These are phyloP conservation scores for Psophia crepitans DNA, from an alignment of 2,113 vertebrate genomes.

Conservation along the genomic window DNA sequence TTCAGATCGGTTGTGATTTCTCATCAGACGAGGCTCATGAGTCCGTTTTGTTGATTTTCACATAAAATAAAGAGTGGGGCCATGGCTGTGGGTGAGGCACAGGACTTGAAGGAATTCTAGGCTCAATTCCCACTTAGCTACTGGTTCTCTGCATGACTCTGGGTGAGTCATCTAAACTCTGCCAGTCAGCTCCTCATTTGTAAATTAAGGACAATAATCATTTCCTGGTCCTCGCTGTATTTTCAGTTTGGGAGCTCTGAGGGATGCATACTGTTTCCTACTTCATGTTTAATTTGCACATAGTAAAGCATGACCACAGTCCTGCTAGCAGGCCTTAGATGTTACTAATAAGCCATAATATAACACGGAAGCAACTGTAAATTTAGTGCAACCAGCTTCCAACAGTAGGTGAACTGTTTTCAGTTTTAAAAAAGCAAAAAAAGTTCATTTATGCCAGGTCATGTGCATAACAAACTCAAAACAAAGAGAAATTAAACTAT, in stretches of 20 bases:
- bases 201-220: neutral
- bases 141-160: slow-evolving; percentile 2
- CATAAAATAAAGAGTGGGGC: neutral
- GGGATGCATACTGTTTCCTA: neutral
- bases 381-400: neutral
- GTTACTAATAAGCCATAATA: neutral
- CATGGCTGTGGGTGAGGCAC: neutral
- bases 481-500: neutral
- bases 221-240: neutral
- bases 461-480: neutral
- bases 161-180: slow-evolving; percentile 18
- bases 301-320: neutral
- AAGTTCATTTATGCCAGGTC: neutral
- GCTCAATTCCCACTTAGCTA: slow-evolving; percentile 10
- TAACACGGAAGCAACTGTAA: neutral
- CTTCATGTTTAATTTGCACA: slow-evolving; percentile 1
- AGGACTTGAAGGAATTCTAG: neutral
- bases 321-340: neutral
- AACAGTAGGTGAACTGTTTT: neutral
- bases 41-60: neutral
- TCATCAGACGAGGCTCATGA: neutral
- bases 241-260: neutral
- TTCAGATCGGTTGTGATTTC: neutral
- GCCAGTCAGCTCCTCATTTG: neutral
- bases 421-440: neutral